phyloP scores from a whole-genome alignment of 2,888 invertebrate genomes.

The Lasioglossum zephyrum region DNA sequence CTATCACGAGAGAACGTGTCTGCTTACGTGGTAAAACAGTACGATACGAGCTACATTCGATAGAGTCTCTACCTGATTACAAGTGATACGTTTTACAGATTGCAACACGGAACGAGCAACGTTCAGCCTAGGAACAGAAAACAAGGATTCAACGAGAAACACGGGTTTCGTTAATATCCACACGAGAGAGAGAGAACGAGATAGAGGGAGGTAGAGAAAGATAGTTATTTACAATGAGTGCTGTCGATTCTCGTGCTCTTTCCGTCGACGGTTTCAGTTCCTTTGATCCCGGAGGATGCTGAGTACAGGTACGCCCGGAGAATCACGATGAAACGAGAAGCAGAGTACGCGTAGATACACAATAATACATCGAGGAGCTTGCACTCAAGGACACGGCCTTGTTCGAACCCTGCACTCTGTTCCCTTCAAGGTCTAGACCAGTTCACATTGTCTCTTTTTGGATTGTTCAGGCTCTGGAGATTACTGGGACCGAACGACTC shows the following conservation, averaged over 20 bases:
- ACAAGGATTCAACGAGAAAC: conserved; percentile 52
- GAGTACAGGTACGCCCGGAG: not conserved
- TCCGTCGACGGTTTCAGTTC: not conserved
- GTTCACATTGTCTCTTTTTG: not conserved
- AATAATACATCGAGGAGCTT: conserved; percentile 49
- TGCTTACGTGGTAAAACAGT: conserved; percentile 63
- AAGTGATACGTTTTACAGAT: conserved; percentile 53
- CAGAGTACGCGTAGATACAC: conserved; percentile 32
- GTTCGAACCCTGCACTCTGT: not conserved
- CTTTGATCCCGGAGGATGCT: not conserved
- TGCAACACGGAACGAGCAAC: conserved; percentile 62
- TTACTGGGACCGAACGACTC: not conserved
- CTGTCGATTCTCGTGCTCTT: conserved; percentile 19
- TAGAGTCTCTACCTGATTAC: conserved; percentile 55
- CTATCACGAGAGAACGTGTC: conserved; percentile 60
- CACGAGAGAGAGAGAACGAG: conserved; percentile 2
- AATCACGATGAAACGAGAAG: conserved; percentile 47
- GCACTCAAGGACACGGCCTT: conserved; percentile 10
- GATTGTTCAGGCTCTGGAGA: not conserved
- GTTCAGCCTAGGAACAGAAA: conserved; percentile 62
- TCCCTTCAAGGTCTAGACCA: not conserved
- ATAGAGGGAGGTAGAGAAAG: not conserved
- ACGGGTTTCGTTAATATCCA: conserved; percentile 27
- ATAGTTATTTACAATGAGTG: conserved; percentile 63
- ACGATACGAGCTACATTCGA: conserved; percentile 52